phyloP scores from a whole-genome alignment of 2,797 vertebrate genomes.

The Clarias laeviceps region DNA sequence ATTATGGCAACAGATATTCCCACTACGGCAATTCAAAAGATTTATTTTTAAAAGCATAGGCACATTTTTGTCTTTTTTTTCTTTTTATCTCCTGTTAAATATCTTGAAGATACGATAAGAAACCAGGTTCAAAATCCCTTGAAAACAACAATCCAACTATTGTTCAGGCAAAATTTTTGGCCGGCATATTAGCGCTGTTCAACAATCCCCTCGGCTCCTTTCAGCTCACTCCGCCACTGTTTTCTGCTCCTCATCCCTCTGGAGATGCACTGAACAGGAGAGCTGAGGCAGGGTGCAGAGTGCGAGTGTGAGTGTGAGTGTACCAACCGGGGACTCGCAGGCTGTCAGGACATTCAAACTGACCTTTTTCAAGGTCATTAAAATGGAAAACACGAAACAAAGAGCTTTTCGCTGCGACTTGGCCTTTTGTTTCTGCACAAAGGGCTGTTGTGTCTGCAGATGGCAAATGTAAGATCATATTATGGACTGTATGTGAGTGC shows the following conservation, averaged over 20 bases:
- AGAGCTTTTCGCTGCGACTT: conserved; percentile 40
- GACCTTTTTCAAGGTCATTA: conserved; percentile 61
- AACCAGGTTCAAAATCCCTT: not conserved
- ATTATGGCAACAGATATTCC: conserved; percentile 6
- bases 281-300: conserved; percentile 16
- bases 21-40: not conserved
- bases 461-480: conserved; percentile 47
- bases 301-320: conserved; percentile 6
- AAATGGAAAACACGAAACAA: conserved; percentile 51
- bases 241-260: not conserved
- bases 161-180: not conserved
- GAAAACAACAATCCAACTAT: not conserved
- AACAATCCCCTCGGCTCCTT: not conserved
- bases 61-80: too few relatives aligned
- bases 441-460: conserved; percentile 41
- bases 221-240: not conserved
- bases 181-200: conserved; percentile 9
- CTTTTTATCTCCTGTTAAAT: not conserved
- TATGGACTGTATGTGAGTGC: conserved; percentile 32
- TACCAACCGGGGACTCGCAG: conserved; percentile 19
- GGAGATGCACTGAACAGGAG: conserved; percentile 27
- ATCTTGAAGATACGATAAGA: not conserved
- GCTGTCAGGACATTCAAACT: conserved; percentile 54
- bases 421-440: conserved; percentile 51
- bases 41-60: conserved; percentile 21